Base-by-base conservation (phyloP, 2,113 vertebrate genomes). In the Semicossyphus pulcher region DNA sequence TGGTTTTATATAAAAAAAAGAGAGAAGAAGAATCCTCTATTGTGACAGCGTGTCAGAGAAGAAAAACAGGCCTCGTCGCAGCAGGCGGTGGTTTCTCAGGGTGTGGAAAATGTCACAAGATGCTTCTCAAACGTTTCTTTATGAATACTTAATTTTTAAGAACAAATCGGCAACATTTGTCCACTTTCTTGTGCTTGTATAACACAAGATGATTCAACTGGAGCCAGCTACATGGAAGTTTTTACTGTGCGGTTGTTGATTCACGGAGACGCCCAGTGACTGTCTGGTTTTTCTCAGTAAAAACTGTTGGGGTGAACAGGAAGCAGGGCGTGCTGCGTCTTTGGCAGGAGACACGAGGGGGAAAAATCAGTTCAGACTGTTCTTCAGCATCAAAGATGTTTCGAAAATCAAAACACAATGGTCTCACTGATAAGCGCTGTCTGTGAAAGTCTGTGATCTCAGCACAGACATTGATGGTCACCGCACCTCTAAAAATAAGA, bases 41-140 rank as follows among this genome's bases (percentile, higher is more conserved):
- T 4, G 25, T 53, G 73, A 68, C 32, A 39, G 0, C 1, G 7
- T 41, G 18, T 28, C 18, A 39, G 21, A 5, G 28, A 6, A 12
- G 29, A 31, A 63, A 41, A 81, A 81, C 62, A 18, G 36, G 73
- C 31, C 29, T 83, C 25, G 45, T 66, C 37, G 3, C 83, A 81
- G 76, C 62, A 58, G 58, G 81, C 42, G 44, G 56, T 28, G 15
- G 10, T 52, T 51, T 68, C 69, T 57, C 10, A n/a, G 21, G 29
- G 44, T 34, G 26, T 37, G 16, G 20, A 52, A 53, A 54, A 69
- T 32, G 21, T 68, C 28, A 51, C 4, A 26, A 64, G 32, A 57
- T 18, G n/a, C 5, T 37, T 56, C 21, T 21, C 2, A 15, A 2
- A 42, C 34, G 10, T 54, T 53, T 53, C 16, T 16, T 41, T 41